Conservation (phyloP, 2,888 invertebrate species). For the Synergus umbraculus region DNA sequence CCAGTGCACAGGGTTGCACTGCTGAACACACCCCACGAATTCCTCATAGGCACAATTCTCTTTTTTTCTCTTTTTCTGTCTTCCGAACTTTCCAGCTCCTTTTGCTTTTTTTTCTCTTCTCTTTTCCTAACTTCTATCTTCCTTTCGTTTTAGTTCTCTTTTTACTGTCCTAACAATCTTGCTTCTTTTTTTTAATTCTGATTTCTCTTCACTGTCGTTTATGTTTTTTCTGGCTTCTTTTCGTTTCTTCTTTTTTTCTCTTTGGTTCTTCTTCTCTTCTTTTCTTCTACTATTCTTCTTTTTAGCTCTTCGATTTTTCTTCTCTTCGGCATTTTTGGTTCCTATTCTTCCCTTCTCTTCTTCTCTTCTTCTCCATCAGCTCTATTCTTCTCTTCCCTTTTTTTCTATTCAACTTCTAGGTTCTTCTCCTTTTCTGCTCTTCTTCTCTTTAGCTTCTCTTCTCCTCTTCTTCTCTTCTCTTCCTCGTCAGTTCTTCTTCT, state of each 20-base stretch:
- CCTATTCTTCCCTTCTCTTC: no score
- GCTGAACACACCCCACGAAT: constrained; percentile 51
- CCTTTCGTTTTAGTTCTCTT: background rate
- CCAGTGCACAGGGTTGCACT: constrained; percentile 53
- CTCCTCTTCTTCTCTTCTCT: no score
- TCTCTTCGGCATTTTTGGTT: no score
- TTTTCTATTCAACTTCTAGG: no score
- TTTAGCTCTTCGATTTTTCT: no score
- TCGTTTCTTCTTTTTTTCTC: background rate
- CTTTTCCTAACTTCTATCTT: background rate
- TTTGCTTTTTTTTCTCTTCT: background rate
- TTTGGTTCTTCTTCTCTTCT: background rate
- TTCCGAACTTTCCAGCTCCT: background rate
- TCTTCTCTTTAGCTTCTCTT: no score
- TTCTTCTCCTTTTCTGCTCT: no score
- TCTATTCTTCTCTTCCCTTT: no score
- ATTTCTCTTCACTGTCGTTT: background rate
- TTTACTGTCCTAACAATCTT: no score
- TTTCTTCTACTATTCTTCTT: constrained; percentile 31
- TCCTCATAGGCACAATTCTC: constrained; percentile 44
- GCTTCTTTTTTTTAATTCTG: background rate
- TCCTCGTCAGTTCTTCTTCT: no score
- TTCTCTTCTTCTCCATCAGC: no score
- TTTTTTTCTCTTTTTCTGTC: constrained; percentile 47
- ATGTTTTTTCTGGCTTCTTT: background rate